These are phyloP conservation scores for Pachycephus smyrnensis DNA, from an alignment of 2,888 invertebrate species.

Conservation along the genomic window DNA sequence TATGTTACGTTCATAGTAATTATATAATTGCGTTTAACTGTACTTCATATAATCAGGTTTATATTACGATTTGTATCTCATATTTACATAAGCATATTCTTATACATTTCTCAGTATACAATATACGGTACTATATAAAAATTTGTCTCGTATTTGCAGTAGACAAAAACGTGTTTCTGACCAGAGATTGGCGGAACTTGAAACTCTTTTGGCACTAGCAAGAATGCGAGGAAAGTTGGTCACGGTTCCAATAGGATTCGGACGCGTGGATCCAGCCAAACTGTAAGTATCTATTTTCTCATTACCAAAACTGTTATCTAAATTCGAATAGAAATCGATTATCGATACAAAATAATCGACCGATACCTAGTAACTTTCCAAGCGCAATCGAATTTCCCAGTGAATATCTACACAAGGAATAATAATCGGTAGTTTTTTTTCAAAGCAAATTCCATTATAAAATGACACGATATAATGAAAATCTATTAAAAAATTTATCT, in stretches of 20 bases:
- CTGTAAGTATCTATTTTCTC: constrained; percentile 67
- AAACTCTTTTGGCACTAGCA: constrained; percentile 70
- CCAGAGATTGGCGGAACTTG: constrained; percentile 72
- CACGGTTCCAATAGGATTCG: constrained; percentile 69
- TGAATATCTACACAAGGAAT: too few relatives aligned
- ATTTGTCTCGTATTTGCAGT: constrained; percentile 46
- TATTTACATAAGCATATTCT: neutral
- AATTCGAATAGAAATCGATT: too few relatives aligned
- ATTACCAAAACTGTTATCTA: too few relatives aligned
- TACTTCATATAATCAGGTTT: neutral
- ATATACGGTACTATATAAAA: constrained; percentile 15
- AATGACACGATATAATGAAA: too few relatives aligned
- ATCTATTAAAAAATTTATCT: too few relatives aligned
- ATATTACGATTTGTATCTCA: neutral
- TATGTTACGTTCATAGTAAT: too few relatives aligned
- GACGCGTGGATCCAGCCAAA: constrained; percentile 69
- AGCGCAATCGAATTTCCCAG: too few relatives aligned
- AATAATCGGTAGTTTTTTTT: too few relatives aligned
- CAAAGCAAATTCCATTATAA: too few relatives aligned
- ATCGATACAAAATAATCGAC: too few relatives aligned
- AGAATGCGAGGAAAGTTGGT: constrained; percentile 69
- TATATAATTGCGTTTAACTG: too few relatives aligned
- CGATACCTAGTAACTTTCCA: too few relatives aligned
- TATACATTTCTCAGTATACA: neutral
- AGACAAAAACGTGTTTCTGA: constrained; percentile 72